Conservation (phyloP, 2,113 vertebrate species). For the Ictidomys tridecemlineatus region DNA sequence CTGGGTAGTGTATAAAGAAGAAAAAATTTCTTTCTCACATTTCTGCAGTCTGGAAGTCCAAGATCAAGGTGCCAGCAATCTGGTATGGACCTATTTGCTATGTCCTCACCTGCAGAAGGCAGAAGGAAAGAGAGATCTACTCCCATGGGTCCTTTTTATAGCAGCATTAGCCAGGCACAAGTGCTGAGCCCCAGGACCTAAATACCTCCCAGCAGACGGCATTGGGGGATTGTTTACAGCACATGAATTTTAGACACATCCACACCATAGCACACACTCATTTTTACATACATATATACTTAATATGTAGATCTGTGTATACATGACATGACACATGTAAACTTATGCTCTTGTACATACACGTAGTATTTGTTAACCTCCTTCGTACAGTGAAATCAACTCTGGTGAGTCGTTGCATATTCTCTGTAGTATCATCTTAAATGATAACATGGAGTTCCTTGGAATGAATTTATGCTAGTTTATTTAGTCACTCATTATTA, state of each 20-base stretch:
- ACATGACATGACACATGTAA: background rate
- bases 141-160: background rate
- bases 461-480: background rate
- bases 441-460: background rate
- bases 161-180: background rate
- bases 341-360: background rate
- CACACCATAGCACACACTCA: background rate
- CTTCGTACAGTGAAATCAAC: background rate
- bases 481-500: background rate
- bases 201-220: background rate
- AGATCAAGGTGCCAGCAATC: background rate
- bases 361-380: background rate
- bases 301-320: background rate
- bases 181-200: background rate
- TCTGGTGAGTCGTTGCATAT: background rate
- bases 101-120: background rate
- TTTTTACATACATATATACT: fast-evolving
- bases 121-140: background rate
- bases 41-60: background rate
- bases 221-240: background rate
- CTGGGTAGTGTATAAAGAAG: background rate
- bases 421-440: background rate
- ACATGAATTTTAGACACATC: background rate
- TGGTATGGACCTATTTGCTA: background rate
- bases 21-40: background rate